These are phyloP conservation scores for Leucophenga maculata DNA, from an alignment of 2,888 invertebrate species.

Conservation along the genomic window DNA sequence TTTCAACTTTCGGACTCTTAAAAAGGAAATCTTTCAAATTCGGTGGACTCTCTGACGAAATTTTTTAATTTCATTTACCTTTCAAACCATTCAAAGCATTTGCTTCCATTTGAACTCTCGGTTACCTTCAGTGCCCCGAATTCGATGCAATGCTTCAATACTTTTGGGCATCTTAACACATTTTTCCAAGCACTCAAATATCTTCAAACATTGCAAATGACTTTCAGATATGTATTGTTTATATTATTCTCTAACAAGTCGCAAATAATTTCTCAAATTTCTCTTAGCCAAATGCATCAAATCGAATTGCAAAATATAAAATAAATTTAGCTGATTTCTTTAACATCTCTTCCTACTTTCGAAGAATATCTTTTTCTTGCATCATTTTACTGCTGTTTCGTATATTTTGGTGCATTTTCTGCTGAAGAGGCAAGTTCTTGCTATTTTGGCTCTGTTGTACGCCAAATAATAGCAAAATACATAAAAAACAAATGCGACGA, in stretches of 20 bases:
- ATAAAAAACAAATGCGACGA: constrained; percentile 25
- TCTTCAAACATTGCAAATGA: too few species aligned
- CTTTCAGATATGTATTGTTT: not conserved
- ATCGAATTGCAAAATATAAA: constrained; percentile 7
- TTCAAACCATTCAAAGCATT: too few species aligned
- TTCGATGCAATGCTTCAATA: too few species aligned
- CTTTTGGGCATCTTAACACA: not conserved
- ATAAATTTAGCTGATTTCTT: not conserved
- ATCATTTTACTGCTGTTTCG: not conserved
- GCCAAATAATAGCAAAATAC: constrained; percentile 55
- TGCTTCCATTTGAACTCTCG: too few species aligned
- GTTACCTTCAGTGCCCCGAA: too few species aligned
- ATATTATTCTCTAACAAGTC: not conserved
- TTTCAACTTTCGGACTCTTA: too few species aligned
- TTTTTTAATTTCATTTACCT: too few species aligned
- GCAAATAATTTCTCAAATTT: not conserved
- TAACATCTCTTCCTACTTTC: not conserved
- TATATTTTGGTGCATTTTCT: constrained; percentile 41
- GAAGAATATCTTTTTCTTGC: not conserved
- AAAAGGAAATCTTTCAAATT: too few species aligned
- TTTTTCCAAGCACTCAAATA: not conserved
- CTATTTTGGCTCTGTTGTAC: constrained; percentile 37
- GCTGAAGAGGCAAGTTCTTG: constrained; percentile 43
- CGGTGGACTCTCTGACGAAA: too few species aligned
- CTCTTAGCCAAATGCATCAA: not conserved